Percentiles rank a stretch among this genome's conserved stretches.
Evolutionary conservation across 2,113 vertebrate genomes (phyloP).

Genomic region (Gallinago undulata): DNA sequence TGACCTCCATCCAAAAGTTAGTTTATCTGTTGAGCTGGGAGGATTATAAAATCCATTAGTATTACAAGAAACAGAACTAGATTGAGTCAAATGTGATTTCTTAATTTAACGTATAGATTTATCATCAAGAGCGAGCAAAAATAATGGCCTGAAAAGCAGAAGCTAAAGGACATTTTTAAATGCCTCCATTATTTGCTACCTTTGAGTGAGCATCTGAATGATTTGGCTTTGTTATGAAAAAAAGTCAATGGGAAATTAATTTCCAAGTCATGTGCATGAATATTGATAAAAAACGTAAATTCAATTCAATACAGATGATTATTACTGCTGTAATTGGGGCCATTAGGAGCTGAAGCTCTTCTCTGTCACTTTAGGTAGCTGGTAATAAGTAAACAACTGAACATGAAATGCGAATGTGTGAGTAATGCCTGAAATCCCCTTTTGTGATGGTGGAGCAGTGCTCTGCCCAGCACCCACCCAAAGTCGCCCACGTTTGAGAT

Average conservation of each 20-base stretch:
- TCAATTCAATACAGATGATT: neutral
- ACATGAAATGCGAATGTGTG: neutral
- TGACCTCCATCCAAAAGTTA: neutral
- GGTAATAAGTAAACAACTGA: neutral
- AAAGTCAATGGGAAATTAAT: conserved; percentile 41
- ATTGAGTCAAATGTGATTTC: conserved; percentile 3
- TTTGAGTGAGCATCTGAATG: neutral
- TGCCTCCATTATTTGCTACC: conserved; percentile 2
- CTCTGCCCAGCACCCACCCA: neutral
- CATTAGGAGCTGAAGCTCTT: neutral
- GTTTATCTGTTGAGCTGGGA: neutral
- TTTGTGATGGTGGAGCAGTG: neutral
- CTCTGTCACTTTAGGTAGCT: neutral
- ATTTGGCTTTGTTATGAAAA: conserved; percentile 10
- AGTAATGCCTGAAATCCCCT: neutral
- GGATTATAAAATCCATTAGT: neutral
- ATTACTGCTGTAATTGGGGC: conserved; percentile 17
- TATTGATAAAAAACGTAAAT: conserved; percentile 17
- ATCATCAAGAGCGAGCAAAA: conserved; percentile 4
- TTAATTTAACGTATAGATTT: neutral
- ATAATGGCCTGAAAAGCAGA: neutral
- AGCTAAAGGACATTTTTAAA: neutral
- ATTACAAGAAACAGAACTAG: neutral
- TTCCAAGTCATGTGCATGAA: conserved; percentile 18
- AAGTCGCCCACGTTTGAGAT: rapidly evolving